Evolutionary conservation across 2,113 vertebrate genomes (phyloP), one percentile per base, ranked within the genome.

Genomic region (Cepphus grylle): DNA sequence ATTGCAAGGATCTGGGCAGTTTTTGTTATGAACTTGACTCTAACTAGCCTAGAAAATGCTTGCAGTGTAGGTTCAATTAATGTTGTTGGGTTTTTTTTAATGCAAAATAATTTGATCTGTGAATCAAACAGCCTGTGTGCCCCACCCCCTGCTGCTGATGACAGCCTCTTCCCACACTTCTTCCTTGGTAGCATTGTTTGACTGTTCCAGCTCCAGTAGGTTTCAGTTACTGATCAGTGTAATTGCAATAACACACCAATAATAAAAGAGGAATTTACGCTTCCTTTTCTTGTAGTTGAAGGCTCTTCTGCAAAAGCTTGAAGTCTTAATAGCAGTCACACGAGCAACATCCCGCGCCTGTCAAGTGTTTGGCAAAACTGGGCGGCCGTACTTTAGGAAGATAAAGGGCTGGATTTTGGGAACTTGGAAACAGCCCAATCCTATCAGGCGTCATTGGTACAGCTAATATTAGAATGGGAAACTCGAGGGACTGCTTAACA

Each of bases 81-180:
- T 70, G 58, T 65, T 89, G 88, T 83, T 81, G 87, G 13, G 7
- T 3, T 43, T 86, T 86, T 85, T 63, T 78, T 74, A 73, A 81
- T 80, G 70, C 66, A 81, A 89, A 95, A 93, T 89, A 90, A 96
- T 87, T 87, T 1, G 8, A 71, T 90, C 84, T 86, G 78, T 97
- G 94, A 93, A 94, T 95, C 93, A 93, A 93, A 84, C 56, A 71
- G 84, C 61, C 70, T 85, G 66, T 69, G 90, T 77, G 93, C 94
- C 84, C 94, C 89, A 94, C 70, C 87, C 84, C 92, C 93, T 82
- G 70, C 93, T 88, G 96, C 92, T 82, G 96, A 1, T 91, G 94
- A 94, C 95, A 95, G 93, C 81, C 21, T 89, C 95, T 96, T 95
- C 94, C 97, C 89, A 95, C 94, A 91, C 77, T 93, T 73, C 47